Evolutionary conservation across 2,113 vertebrate genomes (phyloP).

Genomic region (Taxidea taxus): DNA sequence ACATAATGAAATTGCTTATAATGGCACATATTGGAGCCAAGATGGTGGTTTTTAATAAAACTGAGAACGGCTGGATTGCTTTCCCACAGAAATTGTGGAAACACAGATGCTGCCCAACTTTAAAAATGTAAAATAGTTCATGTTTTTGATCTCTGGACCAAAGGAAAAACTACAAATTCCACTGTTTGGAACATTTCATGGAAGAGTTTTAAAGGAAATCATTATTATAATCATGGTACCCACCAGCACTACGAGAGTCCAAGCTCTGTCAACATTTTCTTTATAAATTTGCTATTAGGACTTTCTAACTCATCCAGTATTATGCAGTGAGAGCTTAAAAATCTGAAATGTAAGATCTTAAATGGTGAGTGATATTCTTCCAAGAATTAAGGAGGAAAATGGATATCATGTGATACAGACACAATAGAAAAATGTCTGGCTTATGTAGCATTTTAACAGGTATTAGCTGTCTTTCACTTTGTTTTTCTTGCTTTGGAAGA

Average conservation of each 20-base stretch:
- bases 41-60: slow-evolving; percentile 78
- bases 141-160: slow-evolving; percentile 77
- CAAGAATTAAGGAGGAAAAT: slow-evolving; percentile 64
- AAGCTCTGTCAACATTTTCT: slow-evolving; percentile 76
- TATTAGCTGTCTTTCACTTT: slow-evolving; percentile 45
- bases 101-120: slow-evolving; percentile 76
- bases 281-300: slow-evolving; percentile 73
- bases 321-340: slow-evolving; percentile 51
- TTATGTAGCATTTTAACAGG: slow-evolving; percentile 47
- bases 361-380: slow-evolving; percentile 63
- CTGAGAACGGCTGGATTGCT: slow-evolving; percentile 64
- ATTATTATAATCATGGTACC: slow-evolving; percentile 61
- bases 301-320: slow-evolving; percentile 65
- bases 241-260: slow-evolving; percentile 64
- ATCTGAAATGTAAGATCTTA: slow-evolving; percentile 59
- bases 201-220: slow-evolving; percentile 77
- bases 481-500: slow-evolving; percentile 55
- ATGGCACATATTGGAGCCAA: slow-evolving; percentile 64
- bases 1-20: slow-evolving; percentile 56
- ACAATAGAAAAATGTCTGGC: slow-evolving; percentile 63
- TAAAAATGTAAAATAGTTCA: slow-evolving; percentile 73
- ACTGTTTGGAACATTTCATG: slow-evolving; percentile 75
- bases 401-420: slow-evolving; percentile 62
- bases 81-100: slow-evolving; percentile 79
- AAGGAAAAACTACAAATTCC: slow-evolving; percentile 78